Percentiles rank a stretch among this genome's conserved stretches.
Evolutionary conservation across 2,797 vertebrate species (phyloP).

Genomic region (Accipiter superciliosus): DNA sequence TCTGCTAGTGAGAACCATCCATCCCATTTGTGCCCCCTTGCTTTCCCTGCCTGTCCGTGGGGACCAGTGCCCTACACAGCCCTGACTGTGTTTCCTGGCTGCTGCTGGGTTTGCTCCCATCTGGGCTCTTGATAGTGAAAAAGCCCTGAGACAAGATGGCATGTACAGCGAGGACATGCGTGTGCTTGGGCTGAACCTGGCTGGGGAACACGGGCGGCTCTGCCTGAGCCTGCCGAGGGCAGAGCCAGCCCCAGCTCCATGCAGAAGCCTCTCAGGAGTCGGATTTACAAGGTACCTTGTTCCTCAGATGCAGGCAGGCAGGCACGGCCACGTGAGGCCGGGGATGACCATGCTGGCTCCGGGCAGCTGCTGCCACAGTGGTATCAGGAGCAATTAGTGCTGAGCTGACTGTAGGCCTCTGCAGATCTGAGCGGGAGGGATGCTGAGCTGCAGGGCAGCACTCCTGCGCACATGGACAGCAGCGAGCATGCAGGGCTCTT

Average conservation of each 20-base stretch:
- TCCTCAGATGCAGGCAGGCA: background rate
- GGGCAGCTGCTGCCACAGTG: background rate
- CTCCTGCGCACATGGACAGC: background rate
- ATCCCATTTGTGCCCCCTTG: background rate
- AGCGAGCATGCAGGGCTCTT: background rate
- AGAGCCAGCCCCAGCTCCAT: background rate
- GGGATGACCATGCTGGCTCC: accelerated
- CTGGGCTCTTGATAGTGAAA: background rate
- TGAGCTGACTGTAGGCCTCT: background rate
- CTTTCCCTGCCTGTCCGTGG: accelerated
- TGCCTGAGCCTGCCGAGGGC: background rate
- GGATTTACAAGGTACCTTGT: background rate
- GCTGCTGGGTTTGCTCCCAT: background rate
- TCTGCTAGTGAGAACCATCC: background rate
- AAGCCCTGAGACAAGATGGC: background rate
- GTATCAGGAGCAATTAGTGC: background rate
- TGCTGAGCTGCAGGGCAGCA: background rate
- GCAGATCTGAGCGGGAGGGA: background rate
- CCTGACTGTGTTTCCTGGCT: background rate
- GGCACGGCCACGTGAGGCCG: background rate
- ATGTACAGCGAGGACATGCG: accelerated
- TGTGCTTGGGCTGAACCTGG: background rate
- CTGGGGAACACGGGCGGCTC: background rate
- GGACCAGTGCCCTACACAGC: background rate
- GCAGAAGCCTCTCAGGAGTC: background rate